A percentile compares a stretch with the other conserved stretches of the same genome.
Conservation (phyloP, 2,113 vertebrate species). For the Odontophorus gujanensis region DNA sequence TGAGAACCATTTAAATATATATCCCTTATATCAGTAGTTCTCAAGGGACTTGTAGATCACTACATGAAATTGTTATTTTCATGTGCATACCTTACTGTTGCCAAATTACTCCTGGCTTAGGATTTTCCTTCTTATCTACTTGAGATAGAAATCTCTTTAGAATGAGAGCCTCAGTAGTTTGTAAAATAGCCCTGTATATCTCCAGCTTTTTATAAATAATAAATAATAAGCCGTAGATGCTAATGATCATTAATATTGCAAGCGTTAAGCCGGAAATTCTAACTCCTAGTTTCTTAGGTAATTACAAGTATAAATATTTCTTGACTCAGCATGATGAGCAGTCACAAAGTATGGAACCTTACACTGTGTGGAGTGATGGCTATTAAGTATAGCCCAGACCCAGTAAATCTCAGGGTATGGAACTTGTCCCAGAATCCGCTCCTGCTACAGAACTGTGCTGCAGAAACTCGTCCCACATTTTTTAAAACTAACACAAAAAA, state of each 20-base stretch:
- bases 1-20: conserved; percentile 36
- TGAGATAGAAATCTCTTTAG: conserved; percentile 6
- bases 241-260: conserved; percentile 10
- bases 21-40: background rate
- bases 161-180: background rate
- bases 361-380: background rate
- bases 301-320: conserved; percentile 9
- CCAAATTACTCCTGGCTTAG: conserved; percentile 41
- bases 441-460: background rate
- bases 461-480: conserved; percentile 1
- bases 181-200: background rate
- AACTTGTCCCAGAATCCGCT: conserved; percentile 39
- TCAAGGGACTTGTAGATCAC: conserved; percentile 3
- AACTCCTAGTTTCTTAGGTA: background rate
- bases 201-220: conserved; percentile 19
- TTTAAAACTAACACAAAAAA: conserved; percentile 34
- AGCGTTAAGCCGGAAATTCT: background rate
- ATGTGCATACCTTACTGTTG: background rate
- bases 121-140: conserved; percentile 6
- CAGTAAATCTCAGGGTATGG: conserved; percentile 7
- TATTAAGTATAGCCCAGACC: background rate
- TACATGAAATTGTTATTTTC: conserved; percentile 4
- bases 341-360: background rate
- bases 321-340: background rate
- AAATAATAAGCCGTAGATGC: conserved; percentile 7